phyloP scores from a whole-genome alignment of 1,140 invertebrate species.

The Musca domestica region DNA sequence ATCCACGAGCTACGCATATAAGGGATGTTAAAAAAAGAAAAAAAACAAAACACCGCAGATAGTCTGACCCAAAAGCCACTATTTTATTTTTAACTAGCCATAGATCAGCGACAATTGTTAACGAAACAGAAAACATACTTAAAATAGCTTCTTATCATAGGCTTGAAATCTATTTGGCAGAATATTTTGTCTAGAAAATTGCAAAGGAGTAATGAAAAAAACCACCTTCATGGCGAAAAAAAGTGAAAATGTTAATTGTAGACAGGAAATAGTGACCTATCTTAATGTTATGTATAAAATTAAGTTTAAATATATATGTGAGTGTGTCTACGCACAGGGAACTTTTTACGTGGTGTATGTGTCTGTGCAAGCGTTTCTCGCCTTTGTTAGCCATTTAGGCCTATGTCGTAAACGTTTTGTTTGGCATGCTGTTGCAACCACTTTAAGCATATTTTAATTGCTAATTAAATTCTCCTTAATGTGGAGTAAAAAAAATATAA shows the following conservation, averaged over 20 bases:
- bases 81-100: no score
- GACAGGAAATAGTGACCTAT: conserved; percentile 21
- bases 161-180: not conserved
- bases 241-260: no score
- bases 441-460: conserved; percentile 5
- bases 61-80: no score
- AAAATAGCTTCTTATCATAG: conserved; percentile 4
- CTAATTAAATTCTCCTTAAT: conserved; percentile 7
- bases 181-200: not conserved
- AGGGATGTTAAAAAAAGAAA: not conserved
- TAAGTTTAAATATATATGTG: no score
- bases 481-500: not conserved
- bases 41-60: no score
- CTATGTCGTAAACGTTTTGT: not conserved
- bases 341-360: not conserved
- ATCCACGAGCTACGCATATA: not conserved
- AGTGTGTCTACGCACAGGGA: no score
- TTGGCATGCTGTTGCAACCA: not conserved
- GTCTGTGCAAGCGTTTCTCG: not conserved
- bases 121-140: no score
- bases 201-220: no score
- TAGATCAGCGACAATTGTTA: conserved; percentile 7
- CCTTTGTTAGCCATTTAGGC: not conserved
- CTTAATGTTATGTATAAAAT: conserved; percentile 1
- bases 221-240: no score